Percentiles rank a stretch among this genome's conserved stretches.
Evolutionary conservation across 2,797 vertebrate genomes (phyloP).

Genomic region (Peromyscus aztecus): DNA sequence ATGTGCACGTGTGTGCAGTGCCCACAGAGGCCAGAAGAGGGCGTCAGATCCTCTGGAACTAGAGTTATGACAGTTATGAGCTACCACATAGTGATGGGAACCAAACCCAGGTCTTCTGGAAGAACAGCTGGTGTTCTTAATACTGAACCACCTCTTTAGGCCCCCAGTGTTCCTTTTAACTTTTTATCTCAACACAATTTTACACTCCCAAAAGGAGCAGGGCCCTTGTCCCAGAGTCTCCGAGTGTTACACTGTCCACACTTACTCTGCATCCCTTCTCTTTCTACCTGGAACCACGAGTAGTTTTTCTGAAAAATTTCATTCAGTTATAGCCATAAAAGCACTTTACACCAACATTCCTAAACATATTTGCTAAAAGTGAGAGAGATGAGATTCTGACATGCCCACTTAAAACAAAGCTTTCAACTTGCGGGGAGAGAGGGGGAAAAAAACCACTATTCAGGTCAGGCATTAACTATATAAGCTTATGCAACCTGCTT

Average conservation of each 20-base stretch:
- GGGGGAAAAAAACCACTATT: neutral
- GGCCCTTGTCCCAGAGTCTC: neutral
- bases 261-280: neutral
- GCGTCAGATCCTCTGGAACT: neutral
- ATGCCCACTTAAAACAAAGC: slow-evolving; percentile 23
- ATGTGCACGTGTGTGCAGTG: neutral
- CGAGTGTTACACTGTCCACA: neutral
- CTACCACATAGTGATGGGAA: neutral
- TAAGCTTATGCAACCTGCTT: neutral
- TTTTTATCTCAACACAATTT: neutral
- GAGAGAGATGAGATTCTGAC: slow-evolving; percentile 13
- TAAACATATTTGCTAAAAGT: slow-evolving; percentile 24
- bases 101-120: neutral
- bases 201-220: neutral
- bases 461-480: neutral
- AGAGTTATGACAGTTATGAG: too few species aligned
- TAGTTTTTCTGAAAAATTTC: neutral
- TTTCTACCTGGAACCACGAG: neutral
- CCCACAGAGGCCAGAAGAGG: neutral
- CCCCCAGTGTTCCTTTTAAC: neutral
- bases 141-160: neutral
- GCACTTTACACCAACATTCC: slow-evolving; percentile 10
- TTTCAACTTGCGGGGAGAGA: neutral
- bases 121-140: neutral
- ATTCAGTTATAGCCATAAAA: neutral